Percentiles rank a stretch among this genome's conserved stretches.
Evolutionary conservation across 1,140 invertebrate genomes (phyloP).

Genomic region (Pogonomyrmex barbatus): DNA sequence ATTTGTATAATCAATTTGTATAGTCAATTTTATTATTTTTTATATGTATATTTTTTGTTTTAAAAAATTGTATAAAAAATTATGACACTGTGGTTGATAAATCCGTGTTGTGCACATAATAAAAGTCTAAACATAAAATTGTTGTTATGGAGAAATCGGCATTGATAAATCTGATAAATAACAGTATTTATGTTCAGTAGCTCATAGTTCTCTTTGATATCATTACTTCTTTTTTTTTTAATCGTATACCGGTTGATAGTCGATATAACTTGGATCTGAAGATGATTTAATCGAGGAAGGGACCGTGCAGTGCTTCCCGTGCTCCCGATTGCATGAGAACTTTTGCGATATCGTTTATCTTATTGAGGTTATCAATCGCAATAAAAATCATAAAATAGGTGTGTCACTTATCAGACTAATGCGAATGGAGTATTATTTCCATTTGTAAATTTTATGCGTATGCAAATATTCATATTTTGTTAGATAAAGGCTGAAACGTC

Average conservation of each 20-base stretch:
- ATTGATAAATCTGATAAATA: background rate
- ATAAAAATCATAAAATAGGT: background rate
- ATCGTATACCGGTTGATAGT: constrained; percentile 5
- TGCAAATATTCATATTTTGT: background rate
- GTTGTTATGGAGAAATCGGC: background rate
- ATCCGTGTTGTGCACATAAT: background rate
- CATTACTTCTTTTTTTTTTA: background rate
- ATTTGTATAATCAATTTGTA: background rate
- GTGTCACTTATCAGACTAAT: background rate
- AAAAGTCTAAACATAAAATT: background rate
- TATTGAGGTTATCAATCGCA: constrained; percentile 30
- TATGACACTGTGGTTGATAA: background rate
- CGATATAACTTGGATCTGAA: background rate
- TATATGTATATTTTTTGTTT: background rate
- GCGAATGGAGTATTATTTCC: background rate
- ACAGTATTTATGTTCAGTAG: background rate
- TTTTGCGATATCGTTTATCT: constrained; percentile 28
- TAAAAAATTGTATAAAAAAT: background rate
- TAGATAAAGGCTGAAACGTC: background rate
- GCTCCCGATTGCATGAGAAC: background rate
- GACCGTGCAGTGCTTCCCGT: background rate
- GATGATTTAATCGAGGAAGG: background rate
- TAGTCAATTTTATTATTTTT: background rate
- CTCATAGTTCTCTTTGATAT: background rate
- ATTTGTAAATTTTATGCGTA: background rate